Evolutionary conservation across 35 echinoderm and acorn worm species (phyloP), one percentile per base, ranked within the genome.

Genomic region (Ophiothrix spiculata): DNA sequence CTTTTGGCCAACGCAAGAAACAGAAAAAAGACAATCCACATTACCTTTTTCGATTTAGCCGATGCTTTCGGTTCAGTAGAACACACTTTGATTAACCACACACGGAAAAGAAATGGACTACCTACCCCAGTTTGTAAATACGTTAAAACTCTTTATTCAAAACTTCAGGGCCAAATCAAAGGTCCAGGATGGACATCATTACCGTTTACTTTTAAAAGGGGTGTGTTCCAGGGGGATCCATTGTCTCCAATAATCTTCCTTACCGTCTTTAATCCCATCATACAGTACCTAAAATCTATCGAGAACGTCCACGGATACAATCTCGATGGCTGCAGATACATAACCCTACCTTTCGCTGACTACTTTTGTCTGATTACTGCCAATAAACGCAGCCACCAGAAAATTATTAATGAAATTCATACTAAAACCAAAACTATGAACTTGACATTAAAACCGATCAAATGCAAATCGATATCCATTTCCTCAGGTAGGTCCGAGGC

Each of bases 201-300:
- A 21, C 60, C 16, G 1, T 85, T 85, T 31, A 10, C 1, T 34
- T 85, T 85, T n/a, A n/a, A 37, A 69, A 56, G 64, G 56, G 83
- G 83, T 6, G 64, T 85, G 6, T 85, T 85, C 35, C 83, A 85
- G 35, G 83, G 83, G n/a, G n/a, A n/a, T n/a, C n/a, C n/a, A n/a
- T n/a, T n/a, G n/a, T n/a, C n/a, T n/a, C n/a, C n/a, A n/a, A n/a
- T 17, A 38, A 85, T 31, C 83, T 49, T 35, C 33, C 74, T 76
- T 76, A 12, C n/a, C 4, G 74, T 76, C 19, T 49, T 49, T 19
- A 49, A 49, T 19, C 42, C 42, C 19, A 49, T 49, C 42, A 69
- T 69, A 15, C 60, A 69, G 60, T 15, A 25, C 29, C 29, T 69
- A 25, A 15, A 69, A 69, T 2, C 17, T 4, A 4, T 25, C 29